Conservation (phyloP, 2,113 vertebrate species). For the Brachypteracias leptosomus region DNA sequence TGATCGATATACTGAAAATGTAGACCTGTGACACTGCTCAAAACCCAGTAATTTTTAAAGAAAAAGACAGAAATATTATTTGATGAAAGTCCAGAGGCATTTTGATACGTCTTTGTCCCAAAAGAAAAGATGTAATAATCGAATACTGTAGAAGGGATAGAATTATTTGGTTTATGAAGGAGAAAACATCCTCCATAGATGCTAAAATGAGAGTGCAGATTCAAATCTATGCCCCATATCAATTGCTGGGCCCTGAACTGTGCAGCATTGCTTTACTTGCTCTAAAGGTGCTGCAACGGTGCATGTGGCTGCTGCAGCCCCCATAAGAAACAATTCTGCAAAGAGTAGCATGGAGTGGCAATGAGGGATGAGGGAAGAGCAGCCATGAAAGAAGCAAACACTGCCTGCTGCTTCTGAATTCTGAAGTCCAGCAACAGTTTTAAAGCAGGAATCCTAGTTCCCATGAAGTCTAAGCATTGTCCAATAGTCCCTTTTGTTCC, state of each 20-base stretch:
- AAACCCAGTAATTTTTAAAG: not conserved
- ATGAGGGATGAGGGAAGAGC: not conserved
- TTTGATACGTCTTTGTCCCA: not conserved
- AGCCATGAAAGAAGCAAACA: not conserved
- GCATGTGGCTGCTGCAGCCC: not conserved
- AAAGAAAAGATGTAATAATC: not conserved
- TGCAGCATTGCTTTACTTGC: not conserved
- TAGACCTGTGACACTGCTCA: not conserved
- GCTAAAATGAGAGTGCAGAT: not conserved
- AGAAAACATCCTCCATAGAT: not conserved
- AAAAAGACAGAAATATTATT: not conserved
- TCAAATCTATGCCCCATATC: not conserved
- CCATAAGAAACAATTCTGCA: not conserved
- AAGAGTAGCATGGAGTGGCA: not conserved
- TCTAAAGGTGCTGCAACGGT: not conserved
- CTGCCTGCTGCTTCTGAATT: not conserved
- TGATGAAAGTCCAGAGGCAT: not conserved
- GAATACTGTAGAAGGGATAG: not conserved
- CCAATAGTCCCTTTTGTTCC: not conserved
- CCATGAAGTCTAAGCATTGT: not conserved
- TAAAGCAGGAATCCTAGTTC: not conserved
- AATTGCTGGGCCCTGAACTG: not conserved
- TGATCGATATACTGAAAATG: not conserved
- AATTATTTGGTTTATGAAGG: not conserved
- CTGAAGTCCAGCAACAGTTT: not conserved